Evolutionary conservation across 2,888 invertebrate species (phyloP).

Genomic region (Ormyrus labotus): DNA sequence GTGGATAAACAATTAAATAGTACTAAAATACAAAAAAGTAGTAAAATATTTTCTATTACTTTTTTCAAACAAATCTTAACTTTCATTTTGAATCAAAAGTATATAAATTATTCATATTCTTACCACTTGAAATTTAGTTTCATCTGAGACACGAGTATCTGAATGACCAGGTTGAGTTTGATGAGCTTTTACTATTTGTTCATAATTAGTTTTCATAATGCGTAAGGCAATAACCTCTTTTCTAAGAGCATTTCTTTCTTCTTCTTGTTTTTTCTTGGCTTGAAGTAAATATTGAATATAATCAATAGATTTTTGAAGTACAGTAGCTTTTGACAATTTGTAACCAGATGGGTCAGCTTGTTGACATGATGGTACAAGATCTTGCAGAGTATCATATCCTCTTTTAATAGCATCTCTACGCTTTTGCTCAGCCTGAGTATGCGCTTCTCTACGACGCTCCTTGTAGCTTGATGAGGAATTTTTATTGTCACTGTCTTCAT

Average conservation of each 20-base stretch:
- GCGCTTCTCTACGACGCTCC: conserved; percentile 94
- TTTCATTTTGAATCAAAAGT: too few species aligned
- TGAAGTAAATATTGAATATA: conserved; percentile 94
- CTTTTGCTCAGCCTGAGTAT: conserved; percentile 97
- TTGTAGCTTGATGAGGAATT: conserved; percentile 89
- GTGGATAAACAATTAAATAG: too few species aligned
- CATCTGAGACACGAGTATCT: conserved; percentile 93
- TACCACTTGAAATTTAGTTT: conserved; percentile 97
- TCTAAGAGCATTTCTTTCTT: conserved; percentile 91
- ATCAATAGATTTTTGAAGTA: conserved; percentile 95
- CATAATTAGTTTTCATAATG: conserved; percentile 90
- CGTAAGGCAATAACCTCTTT: conserved; percentile 95
- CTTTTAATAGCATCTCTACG: conserved; percentile 97
- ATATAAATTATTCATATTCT: conserved; percentile 73
- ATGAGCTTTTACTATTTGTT: conserved; percentile 96
- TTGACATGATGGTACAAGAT: conserved; percentile 94
- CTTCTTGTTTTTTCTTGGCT: conserved; percentile 95
- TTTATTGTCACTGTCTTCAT: conserved; percentile 79
- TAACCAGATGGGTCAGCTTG: conserved; percentile 94
- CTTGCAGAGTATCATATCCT: conserved; percentile 95
- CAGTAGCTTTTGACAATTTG: conserved; percentile 96
- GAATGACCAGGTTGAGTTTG: conserved; percentile 93
- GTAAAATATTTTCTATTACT: too few species aligned
- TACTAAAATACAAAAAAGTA: too few species aligned
- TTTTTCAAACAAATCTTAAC: too few species aligned